phyloP scores from a whole-genome alignment of 2,113 vertebrate genomes.

The Nibea albiflora region DNA sequence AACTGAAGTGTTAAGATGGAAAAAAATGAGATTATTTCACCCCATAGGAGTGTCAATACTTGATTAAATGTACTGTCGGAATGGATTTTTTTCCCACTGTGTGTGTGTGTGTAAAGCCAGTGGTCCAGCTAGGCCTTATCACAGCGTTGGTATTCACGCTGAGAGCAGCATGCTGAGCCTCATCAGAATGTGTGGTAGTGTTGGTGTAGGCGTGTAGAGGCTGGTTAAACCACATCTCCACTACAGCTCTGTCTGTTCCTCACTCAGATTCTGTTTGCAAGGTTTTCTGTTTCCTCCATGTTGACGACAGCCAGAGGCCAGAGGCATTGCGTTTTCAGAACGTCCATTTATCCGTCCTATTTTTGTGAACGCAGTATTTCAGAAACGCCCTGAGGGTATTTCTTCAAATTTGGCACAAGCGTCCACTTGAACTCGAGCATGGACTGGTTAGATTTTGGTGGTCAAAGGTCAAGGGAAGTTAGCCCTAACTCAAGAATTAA shows the following conservation, averaged over 20 bases:
- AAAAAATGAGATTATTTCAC: conserved; percentile 27
- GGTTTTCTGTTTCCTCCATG: neutral
- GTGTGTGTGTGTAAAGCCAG: conserved; percentile 17
- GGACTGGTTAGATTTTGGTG: too few relatives aligned
- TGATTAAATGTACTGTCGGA: conserved; percentile 35
- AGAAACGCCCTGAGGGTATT: too few relatives aligned
- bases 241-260: conserved; percentile 18
- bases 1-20: neutral
- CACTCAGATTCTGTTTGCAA: conserved; percentile 15
- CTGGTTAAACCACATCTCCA: conserved; percentile 40
- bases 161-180: conserved; percentile 59
- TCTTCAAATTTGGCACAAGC: too few relatives aligned
- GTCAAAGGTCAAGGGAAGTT: too few relatives aligned
- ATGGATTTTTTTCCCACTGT: conserved; percentile 16
- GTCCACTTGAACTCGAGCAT: too few relatives aligned
- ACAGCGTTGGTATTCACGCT: conserved; percentile 49
- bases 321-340: too few relatives aligned
- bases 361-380: too few relatives aligned
- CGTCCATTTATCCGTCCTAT: too few relatives aligned
- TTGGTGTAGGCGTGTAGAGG: conserved; percentile 12
- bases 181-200: conserved; percentile 65
- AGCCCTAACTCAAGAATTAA: too few relatives aligned
- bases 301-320: too few relatives aligned
- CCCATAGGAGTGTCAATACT: neutral
- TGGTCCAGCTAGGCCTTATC: conserved; percentile 35